Percentiles rank a stretch among this genome's conserved stretches.
Conservation (phyloP, 1,140 invertebrate genomes). For the Ceratosolen fusciceps region DNA sequence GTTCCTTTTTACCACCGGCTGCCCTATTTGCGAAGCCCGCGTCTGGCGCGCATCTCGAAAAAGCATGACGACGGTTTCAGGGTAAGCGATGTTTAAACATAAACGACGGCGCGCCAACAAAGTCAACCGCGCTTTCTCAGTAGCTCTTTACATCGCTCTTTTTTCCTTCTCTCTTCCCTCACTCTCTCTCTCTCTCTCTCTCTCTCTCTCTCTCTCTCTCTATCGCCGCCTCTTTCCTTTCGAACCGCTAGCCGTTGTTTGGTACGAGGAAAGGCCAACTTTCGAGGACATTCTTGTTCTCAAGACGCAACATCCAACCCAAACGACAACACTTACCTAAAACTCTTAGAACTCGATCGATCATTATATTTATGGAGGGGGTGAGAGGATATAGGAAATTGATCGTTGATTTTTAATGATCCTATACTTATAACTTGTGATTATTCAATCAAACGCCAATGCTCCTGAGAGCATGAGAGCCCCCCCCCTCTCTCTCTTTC, state of each 20-base stretch:
- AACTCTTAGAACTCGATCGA: not conserved
- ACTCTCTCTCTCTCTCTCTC: not conserved
- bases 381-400: no score
- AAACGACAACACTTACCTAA: constrained; percentile 5
- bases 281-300: constrained; percentile 12
- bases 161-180: constrained; percentile 10
- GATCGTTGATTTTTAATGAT: not conserved
- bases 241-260: not conserved
- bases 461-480: not conserved
- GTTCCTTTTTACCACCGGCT: constrained; percentile 1
- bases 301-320: not conserved
- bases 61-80: constrained; percentile 9
- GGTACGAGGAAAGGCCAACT: not conserved
- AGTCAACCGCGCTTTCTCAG: constrained; percentile 22
- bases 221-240: not conserved
- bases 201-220: no score
- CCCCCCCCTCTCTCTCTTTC: not conserved
- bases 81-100: constrained; percentile 45
- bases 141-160: not conserved
- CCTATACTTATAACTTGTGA: no score
- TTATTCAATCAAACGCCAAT: not conserved
- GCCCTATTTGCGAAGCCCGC: constrained; percentile 19
- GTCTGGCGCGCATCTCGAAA: constrained; percentile 10
- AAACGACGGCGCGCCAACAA: constrained; percentile 6
- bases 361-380: not conserved